Evolutionary conservation across 2,888 invertebrate species (phyloP), one percentile per base, ranked within the genome.

Genomic region (Antitype chi): DNA sequence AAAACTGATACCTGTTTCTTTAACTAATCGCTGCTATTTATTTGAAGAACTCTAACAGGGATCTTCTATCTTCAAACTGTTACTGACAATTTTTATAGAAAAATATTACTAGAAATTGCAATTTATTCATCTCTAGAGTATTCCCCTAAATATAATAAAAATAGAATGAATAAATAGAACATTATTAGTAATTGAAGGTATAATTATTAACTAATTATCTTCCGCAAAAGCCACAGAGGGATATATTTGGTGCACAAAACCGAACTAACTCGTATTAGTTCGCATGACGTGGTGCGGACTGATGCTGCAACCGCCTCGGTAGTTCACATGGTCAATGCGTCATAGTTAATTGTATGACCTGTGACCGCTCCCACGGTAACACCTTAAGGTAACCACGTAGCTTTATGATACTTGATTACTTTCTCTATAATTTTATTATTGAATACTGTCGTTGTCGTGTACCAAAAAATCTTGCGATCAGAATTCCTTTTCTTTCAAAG

Each of bases 281-380:
- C 63, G 63, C 59, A 80, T 32, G 43, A 47, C 43, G 57, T 43
- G 47, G 15, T 63, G 47, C 20, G n/a, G 32, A n/a, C 17, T 38
- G 23, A 38, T 68, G n/a, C 23, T 59, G 32, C 62, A 74, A 71
- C 53, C 25, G 13, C 17, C 17, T 60, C 53, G 15, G 53, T 62
- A 81, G 71, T 80, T 82, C 68, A 60, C 81, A 74, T 85, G 81
- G 68, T 69, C 70, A 74, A 57, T 53, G 73, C 60, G 23, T 62
- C 66, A 60, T 7, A 66, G 25, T 49, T 62, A 57, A 52, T 70
- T 70, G 25, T 57, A 25, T 38, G 85, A 32, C 59, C 63, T 73
- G 70, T 57, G 72, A 84, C 80, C 62, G 38, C 49, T 82, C 82
- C 23, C 85, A 82, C 81, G 71, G n/a, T 9, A 67, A 53, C 25